A percentile compares a stretch with the other conserved stretches of the same genome.
These are phyloP conservation scores for Loris lydekkerianus DNA, from an alignment of 2,797 vertebrate genomes.

Conservation along the genomic window DNA sequence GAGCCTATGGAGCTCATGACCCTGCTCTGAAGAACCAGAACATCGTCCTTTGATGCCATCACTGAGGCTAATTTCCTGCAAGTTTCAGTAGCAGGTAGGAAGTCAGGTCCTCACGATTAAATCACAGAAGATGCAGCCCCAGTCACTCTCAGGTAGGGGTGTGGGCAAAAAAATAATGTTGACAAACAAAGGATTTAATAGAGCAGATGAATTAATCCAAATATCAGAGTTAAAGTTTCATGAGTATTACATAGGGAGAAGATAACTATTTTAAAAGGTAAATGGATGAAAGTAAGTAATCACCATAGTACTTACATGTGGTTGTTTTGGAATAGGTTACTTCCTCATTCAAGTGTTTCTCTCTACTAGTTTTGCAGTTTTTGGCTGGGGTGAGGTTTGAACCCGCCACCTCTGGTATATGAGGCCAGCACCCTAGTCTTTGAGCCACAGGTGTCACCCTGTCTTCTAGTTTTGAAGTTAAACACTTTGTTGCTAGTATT, in stretches of 20 bases:
- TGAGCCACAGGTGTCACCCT: too few species aligned
- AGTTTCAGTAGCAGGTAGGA: accelerated
- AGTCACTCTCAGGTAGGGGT: too few species aligned
- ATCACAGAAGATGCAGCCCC: accelerated
- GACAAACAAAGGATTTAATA: background rate
- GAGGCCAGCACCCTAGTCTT: too few species aligned
- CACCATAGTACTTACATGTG: background rate
- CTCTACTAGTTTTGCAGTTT: too few species aligned
- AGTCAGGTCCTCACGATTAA: accelerated
- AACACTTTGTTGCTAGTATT: background rate
- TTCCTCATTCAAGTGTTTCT: background rate
- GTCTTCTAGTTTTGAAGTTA: background rate
- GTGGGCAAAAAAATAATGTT: too few species aligned
- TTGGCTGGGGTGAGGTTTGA: too few species aligned
- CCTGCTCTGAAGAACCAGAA: background rate
- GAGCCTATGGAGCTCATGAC: accelerated
- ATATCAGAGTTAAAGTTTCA: background rate
- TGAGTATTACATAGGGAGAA: background rate
- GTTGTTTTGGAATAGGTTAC: background rate
- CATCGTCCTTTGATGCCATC: accelerated
- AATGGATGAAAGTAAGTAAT: background rate
- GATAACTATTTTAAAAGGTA: background rate
- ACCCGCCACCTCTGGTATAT: too few species aligned
- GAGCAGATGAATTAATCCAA: background rate
- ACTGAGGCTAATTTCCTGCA: background rate